phyloP scores from a whole-genome alignment of 2,113 vertebrate species.

The Talpa occidentalis region DNA sequence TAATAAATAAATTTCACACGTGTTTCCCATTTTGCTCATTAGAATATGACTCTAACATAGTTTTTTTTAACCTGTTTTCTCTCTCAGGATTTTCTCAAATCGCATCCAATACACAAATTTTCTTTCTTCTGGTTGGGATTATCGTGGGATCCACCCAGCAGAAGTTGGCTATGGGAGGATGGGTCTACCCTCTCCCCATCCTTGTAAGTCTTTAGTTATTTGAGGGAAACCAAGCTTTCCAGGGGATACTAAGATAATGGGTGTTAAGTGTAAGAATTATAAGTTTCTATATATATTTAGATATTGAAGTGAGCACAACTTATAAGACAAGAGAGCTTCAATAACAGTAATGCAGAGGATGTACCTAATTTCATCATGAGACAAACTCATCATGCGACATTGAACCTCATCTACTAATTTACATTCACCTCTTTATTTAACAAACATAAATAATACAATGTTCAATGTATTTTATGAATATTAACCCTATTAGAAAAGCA shows the following conservation, averaged over 20 bases:
- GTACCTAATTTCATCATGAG: neutral
- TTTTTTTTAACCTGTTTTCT: neutral
- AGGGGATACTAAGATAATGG: neutral
- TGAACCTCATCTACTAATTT: neutral
- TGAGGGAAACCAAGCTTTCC: neutral
- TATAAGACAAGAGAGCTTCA: neutral
- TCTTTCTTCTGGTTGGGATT: constrained; percentile 73
- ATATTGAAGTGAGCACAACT: neutral
- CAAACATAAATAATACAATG: neutral
- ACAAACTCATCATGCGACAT: neutral
- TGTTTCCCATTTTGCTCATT: neutral
- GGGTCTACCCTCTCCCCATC: constrained; percentile 17
- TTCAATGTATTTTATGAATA: neutral
- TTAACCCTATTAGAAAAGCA: neutral
- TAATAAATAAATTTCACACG: neutral
- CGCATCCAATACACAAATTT: neutral
- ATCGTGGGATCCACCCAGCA: constrained; percentile 35
- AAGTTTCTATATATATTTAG: neutral
- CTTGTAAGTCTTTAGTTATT: constrained; percentile 56
- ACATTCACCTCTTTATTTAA: constrained; percentile 13
- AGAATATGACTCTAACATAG: neutral
- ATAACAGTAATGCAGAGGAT: no score
- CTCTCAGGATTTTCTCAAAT: constrained; percentile 62
- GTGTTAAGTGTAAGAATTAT: neutral
- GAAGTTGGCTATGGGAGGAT: constrained; percentile 69